These are phyloP conservation scores for Sesamia nonagrioides DNA, from an alignment of 1,140 invertebrate species.

Conservation along the genomic window DNA sequence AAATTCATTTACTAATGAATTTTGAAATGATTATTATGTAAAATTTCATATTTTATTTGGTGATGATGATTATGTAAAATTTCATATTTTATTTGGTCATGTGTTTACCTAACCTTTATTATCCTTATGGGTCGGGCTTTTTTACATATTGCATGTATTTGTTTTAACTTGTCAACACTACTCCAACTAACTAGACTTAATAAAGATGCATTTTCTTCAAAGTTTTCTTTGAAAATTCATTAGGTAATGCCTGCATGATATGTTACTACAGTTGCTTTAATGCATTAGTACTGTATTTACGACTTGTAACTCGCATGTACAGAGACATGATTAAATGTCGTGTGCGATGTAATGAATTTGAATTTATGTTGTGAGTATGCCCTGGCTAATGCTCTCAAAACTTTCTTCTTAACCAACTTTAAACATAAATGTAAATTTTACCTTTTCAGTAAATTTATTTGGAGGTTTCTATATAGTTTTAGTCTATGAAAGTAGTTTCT, in stretches of 20 bases:
- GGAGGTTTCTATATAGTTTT: slow-evolving; percentile 2
- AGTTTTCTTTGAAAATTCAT: slow-evolving; percentile 35
- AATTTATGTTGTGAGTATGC: slow-evolving; percentile 24
- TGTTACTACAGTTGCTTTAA: slow-evolving; percentile 4
- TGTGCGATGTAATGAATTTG: slow-evolving; percentile 23
- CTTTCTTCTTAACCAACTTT: not conserved
- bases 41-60: no score
- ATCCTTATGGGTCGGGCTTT: no score
- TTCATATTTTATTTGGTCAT: no score
- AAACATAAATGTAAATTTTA: not conserved
- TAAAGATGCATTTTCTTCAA: slow-evolving; percentile 29
- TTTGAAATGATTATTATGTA: no score
- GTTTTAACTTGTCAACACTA: slow-evolving; percentile 24
- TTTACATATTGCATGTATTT: no score
- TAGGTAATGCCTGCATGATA: slow-evolving; percentile 30
- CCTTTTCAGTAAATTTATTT: slow-evolving; percentile 9
- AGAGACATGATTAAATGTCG: slow-evolving; percentile 35
- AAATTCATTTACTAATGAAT: no score
- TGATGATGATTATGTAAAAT: no score
- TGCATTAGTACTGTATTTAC: slow-evolving; percentile 22
- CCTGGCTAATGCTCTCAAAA: not conserved
- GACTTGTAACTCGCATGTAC: slow-evolving; percentile 4
- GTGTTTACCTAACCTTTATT: no score
- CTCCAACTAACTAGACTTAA: slow-evolving; percentile 23
- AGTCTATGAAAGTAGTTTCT: not conserved